A percentile compares a stretch with the other conserved stretches of the same genome.
phyloP scores from a whole-genome alignment of 2,797 vertebrate species.

The Corythornis leucogaster region DNA sequence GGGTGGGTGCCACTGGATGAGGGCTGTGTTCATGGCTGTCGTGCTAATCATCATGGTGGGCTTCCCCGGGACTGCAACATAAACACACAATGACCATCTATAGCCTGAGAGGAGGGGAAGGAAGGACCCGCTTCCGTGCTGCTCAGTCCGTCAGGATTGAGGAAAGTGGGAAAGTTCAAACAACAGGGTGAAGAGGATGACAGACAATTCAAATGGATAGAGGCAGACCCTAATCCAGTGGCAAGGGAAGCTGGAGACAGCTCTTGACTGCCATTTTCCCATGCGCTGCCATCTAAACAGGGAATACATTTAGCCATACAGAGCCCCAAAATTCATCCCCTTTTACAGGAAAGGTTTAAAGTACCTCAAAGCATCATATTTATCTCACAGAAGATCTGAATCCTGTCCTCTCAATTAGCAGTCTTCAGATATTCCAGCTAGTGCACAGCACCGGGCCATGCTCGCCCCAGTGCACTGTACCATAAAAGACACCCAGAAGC shows the following conservation, averaged over 20 bases:
- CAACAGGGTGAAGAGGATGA: constrained; percentile 52
- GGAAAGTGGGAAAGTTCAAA: constrained; percentile 59
- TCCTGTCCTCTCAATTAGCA: constrained; percentile 23
- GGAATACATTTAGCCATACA: constrained; percentile 20
- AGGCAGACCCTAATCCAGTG: constrained; percentile 32
- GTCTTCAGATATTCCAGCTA: constrained; percentile 60
- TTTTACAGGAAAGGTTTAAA: constrained; percentile 18
- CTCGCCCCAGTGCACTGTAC: background rate
- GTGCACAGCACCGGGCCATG: background rate
- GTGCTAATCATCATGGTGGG: constrained; percentile 98
- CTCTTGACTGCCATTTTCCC: constrained; percentile 36
- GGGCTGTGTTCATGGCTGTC: constrained; percentile 92
- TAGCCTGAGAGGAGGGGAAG: constrained; percentile 49
- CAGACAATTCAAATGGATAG: constrained; percentile 55
- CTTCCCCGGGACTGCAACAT: constrained; percentile 90
- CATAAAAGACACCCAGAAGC: constrained; percentile 13
- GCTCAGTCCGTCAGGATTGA: constrained; percentile 48
- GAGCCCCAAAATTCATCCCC: constrained; percentile 46
- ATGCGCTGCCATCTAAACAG: background rate
- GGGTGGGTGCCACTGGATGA: constrained; percentile 98
- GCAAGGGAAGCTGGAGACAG: constrained; percentile 37
- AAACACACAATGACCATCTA: constrained; percentile 71
- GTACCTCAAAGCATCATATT: constrained; percentile 11
- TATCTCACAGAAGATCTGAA: constrained; percentile 50
- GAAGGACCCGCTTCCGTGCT: constrained; percentile 18